Percentiles rank a stretch among this genome's conserved stretches.
phyloP scores from a whole-genome alignment of 2,797 vertebrate genomes.

The Sparidentex hasta region DNA sequence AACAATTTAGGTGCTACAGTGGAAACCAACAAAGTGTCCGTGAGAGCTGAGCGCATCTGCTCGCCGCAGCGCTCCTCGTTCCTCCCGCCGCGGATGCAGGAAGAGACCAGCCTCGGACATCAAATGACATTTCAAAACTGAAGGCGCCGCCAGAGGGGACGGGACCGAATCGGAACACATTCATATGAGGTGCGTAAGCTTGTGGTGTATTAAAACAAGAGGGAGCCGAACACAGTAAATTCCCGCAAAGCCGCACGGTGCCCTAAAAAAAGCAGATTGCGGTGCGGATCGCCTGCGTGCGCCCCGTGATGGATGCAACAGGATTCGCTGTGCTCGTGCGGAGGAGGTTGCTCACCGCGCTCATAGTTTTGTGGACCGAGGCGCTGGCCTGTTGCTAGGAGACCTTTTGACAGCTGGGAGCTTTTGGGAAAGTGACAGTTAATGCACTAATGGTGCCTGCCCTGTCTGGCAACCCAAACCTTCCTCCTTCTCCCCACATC shows the following conservation, averaged over 20 bases:
- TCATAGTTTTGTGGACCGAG: slow-evolving; percentile 70
- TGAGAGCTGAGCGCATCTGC: slow-evolving; percentile 50
- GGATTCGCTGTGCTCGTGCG: slow-evolving; percentile 42
- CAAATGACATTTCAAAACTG: slow-evolving; percentile 57
- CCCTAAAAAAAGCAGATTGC: slow-evolving; percentile 2
- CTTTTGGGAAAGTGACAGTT: slow-evolving; percentile 75
- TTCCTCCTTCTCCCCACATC: background rate
- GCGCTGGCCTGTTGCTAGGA: slow-evolving; percentile 88
- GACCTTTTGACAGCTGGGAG: slow-evolving; percentile 82
- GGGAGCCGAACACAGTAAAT: slow-evolving; percentile 27
- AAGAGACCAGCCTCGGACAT: slow-evolving; percentile 47
- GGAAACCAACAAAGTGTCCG: slow-evolving; percentile 70
- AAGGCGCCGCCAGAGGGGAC: slow-evolving; percentile 52
- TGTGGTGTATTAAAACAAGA: slow-evolving; percentile 30
- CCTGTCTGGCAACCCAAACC: slow-evolving; percentile 62
- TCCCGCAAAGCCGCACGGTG: slow-evolving; percentile 44
- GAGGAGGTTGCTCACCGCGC: slow-evolving; percentile 41
- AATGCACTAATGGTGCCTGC: slow-evolving; percentile 63
- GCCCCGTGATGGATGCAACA: slow-evolving; percentile 66
- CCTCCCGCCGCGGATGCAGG: slow-evolving; percentile 25
- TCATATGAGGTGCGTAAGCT: slow-evolving; percentile 81
- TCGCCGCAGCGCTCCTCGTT: slow-evolving; percentile 13
- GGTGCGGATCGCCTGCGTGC: slow-evolving; percentile 8
- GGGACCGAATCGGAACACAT: slow-evolving; percentile 59
- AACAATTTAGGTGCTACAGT: slow-evolving; percentile 75